These are phyloP conservation scores for Parambassis ranga DNA, from an alignment of 2,797 vertebrate genomes.

Conservation along the genomic window DNA sequence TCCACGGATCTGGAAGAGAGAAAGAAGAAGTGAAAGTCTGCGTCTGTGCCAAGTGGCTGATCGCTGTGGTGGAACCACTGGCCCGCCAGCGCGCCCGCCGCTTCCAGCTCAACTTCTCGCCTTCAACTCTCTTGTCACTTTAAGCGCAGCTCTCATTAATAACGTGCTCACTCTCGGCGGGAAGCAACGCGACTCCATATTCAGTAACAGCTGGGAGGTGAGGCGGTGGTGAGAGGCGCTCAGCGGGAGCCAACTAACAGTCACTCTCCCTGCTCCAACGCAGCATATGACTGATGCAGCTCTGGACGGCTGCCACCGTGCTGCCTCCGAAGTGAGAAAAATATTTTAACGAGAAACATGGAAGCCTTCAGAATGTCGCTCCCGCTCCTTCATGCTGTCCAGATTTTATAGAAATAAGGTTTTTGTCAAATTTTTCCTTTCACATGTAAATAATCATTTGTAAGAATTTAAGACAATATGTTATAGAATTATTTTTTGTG, in stretches of 20 bases:
- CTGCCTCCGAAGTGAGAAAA: background rate
- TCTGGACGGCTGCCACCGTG: slow-evolving; percentile 53
- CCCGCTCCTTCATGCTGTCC: background rate
- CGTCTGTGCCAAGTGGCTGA: slow-evolving; percentile 47
- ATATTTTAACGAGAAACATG: background rate
- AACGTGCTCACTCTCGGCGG: slow-evolving; percentile 73
- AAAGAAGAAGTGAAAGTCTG: slow-evolving; percentile 21
- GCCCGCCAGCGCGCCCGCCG: slow-evolving; percentile 48
- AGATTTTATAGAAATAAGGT: no score
- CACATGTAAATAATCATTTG: no score
- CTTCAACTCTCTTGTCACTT: slow-evolving; percentile 73
- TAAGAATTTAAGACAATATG: no score
- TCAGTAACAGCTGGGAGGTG: slow-evolving; percentile 76
- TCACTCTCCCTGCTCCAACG: slow-evolving; percentile 26
- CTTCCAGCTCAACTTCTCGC: slow-evolving; percentile 44
- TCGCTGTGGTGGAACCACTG: slow-evolving; percentile 43
- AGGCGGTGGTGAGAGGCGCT: slow-evolving; percentile 53
- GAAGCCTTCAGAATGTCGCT: background rate
- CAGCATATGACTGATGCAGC: slow-evolving; percentile 45
- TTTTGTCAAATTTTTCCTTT: no score
- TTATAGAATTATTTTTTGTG: no score
- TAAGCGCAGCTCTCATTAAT: slow-evolving; percentile 75
- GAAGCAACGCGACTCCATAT: slow-evolving; percentile 57
- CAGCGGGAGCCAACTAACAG: slow-evolving; percentile 72
- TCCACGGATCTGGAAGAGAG: slow-evolving; percentile 85